Percentiles rank a stretch among this genome's conserved stretches.
Conservation (phyloP, 2,797 vertebrate genomes). For the Myotis daubentonii region DNA sequence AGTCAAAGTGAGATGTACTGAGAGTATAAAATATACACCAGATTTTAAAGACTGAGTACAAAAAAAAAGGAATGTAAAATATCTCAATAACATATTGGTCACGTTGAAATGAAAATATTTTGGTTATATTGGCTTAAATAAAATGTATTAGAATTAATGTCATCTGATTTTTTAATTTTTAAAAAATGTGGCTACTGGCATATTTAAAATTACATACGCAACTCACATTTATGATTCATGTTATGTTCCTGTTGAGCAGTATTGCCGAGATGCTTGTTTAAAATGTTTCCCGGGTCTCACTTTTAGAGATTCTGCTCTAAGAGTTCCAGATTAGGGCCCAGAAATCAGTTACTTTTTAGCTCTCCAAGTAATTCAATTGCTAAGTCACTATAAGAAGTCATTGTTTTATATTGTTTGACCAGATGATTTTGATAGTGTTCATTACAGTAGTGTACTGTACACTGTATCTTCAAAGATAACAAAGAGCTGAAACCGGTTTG, state of each 20-base stretch:
- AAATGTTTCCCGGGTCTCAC: not conserved
- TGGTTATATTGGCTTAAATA: not conserved
- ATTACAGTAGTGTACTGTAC: not conserved
- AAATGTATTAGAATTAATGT: not conserved
- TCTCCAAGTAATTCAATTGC: not conserved
- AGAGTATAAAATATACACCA: not conserved
- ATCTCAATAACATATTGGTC: not conserved
- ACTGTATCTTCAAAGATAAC: too few relatives aligned
- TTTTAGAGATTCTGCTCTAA: constrained; percentile 6
- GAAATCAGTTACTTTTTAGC: constrained; percentile 2
- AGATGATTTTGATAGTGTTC: not conserved
- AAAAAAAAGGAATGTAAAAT: constrained; percentile 9
- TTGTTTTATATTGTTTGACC: not conserved
- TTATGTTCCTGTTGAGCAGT: not conserved
- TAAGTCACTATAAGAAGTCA: not conserved
- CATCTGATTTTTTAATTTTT: not conserved
- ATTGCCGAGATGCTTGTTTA: not conserved
- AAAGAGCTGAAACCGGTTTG: too few relatives aligned
- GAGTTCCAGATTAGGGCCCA: not conserved
- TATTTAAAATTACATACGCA: not conserved
- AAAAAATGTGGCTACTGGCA: not conserved
- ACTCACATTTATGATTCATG: not conserved
- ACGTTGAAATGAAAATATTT: constrained; percentile 39
- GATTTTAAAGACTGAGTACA: not conserved
- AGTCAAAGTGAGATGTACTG: not conserved